Evolutionary conservation across 2,113 vertebrate species (phyloP).

Genomic region (Halcyon senegalensis): DNA sequence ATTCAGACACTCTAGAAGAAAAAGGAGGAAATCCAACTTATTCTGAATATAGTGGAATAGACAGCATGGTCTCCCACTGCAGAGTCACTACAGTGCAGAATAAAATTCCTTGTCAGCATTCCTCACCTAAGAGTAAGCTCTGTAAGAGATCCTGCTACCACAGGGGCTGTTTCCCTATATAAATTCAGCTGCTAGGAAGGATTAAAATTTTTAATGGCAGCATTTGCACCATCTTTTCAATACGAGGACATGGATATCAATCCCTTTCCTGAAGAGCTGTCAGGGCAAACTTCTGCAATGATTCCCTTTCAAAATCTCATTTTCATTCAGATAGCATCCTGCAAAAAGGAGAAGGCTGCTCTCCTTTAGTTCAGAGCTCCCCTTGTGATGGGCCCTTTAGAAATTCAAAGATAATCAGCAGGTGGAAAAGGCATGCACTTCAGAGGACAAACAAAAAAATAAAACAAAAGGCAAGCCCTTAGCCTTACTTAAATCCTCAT

Average conservation of each 20-base stretch:
- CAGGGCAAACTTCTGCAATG: neutral
- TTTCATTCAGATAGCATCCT: neutral
- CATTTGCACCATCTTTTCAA: conserved; percentile 19
- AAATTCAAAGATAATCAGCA: neutral
- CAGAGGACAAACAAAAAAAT: neutral
- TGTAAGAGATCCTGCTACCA: conserved; percentile 1
- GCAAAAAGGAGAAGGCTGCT: neutral
- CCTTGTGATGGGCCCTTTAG: neutral
- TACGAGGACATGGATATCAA: neutral
- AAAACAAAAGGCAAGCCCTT: neutral
- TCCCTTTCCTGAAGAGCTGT: neutral
- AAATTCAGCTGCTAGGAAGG: conserved; percentile 44
- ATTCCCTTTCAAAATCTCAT: neutral
- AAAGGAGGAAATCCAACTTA: neutral
- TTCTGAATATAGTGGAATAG: neutral
- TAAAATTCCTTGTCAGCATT: conserved; percentile 5
- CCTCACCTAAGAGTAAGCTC: neutral
- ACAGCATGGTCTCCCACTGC: neutral
- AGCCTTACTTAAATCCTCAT: neutral
- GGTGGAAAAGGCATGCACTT: neutral
- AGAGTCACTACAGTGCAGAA: neutral
- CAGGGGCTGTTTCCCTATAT: conserved; percentile 36
- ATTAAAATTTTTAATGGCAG: conserved; percentile 29
- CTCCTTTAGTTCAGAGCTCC: neutral
- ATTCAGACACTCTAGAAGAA: neutral